A percentile compares a stretch with the other conserved stretches of the same genome.
These are phyloP conservation scores for Capitulum mitella DNA, from an alignment of 2,888 invertebrate genomes.

Conservation along the genomic window DNA sequence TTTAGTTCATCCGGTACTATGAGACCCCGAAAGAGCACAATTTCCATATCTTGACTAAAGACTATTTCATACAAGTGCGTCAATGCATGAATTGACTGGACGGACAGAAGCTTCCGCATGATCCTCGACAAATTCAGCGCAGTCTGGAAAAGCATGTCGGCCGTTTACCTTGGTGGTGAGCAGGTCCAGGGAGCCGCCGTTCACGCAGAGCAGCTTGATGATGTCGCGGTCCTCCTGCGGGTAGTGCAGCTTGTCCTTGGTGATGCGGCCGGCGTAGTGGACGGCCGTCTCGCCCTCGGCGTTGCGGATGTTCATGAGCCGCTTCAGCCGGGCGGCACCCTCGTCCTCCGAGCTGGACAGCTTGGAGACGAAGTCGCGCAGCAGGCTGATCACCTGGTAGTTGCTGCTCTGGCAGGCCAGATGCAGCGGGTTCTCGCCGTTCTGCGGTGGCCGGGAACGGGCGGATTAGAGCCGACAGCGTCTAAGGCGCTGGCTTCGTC, in stretches of 20 bases:
- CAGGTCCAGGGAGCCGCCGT: slow-evolving; percentile 49
- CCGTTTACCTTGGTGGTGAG: slow-evolving; percentile 33
- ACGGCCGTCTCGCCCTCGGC: slow-evolving; percentile 89
- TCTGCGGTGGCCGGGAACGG: slow-evolving; percentile 49
- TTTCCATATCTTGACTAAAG: too few species aligned
- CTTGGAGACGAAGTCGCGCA: slow-evolving; percentile 73
- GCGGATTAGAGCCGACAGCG: too few species aligned
- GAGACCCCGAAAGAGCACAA: too few species aligned
- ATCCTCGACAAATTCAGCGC: too few species aligned
- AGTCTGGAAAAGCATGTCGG: too few species aligned
- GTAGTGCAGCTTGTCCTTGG: slow-evolving; percentile 68
- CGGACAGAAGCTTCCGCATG: too few species aligned
- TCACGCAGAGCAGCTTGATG: slow-evolving; percentile 77
- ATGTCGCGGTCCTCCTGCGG: slow-evolving; percentile 70
- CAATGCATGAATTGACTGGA: too few species aligned
- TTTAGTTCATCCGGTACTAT: too few species aligned
- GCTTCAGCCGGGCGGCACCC: slow-evolving; percentile 47
- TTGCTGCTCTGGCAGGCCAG: slow-evolving; percentile 67
- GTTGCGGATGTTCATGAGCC: slow-evolving; percentile 75
- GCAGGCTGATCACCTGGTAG: slow-evolving; percentile 74
- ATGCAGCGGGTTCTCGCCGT: slow-evolving; percentile 91
- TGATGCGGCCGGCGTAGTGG: slow-evolving; percentile 88
- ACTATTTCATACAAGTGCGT: too few species aligned
- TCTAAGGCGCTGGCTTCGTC: too few species aligned
- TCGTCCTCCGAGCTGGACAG: slow-evolving; percentile 65